Percentiles rank a stretch among this genome's conserved stretches.
Conservation (phyloP, 2,797 vertebrate species). For the Parauchenoglanis punctatus region DNA sequence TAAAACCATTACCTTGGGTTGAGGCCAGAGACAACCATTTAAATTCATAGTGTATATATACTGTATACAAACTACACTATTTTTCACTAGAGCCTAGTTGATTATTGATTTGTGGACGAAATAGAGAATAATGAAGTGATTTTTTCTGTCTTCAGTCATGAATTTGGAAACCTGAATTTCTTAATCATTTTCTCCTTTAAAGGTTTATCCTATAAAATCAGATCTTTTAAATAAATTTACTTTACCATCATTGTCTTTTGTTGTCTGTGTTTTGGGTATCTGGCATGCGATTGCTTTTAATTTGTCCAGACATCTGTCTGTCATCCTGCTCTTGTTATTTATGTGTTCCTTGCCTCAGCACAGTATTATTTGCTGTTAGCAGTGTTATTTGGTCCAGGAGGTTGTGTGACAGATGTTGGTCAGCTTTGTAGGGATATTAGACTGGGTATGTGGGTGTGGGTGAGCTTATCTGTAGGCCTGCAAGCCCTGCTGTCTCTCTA, state of each 20-base stretch:
- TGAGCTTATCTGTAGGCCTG: conserved; percentile 49
- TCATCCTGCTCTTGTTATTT: conserved; percentile 27
- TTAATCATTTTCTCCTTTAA: background rate
- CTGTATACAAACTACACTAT: background rate
- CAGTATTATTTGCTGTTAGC: conserved; percentile 33
- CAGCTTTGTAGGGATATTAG: conserved; percentile 57
- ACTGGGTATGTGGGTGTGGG: conserved; percentile 49
- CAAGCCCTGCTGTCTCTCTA: conserved; percentile 56
- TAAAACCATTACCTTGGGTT: background rate
- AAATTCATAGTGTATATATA: background rate
- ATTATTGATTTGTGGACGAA: background rate
- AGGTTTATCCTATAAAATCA: background rate
- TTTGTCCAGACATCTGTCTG: conserved; percentile 21
- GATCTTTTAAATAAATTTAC: background rate
- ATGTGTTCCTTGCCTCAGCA: conserved; percentile 29
- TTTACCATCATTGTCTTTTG: background rate
- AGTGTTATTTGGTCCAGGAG: conserved; percentile 48
- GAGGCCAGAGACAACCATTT: background rate
- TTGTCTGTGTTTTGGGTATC: background rate
- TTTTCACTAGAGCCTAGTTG: background rate
- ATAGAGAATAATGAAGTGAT: background rate
- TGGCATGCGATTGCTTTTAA: background rate
- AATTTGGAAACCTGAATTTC: background rate
- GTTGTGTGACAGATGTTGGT: conserved; percentile 56
- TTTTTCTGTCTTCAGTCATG: background rate